These are phyloP conservation scores for Dinothrombium tinctorium DNA, from an alignment of 1,140 invertebrate genomes.

Conservation along the genomic window DNA sequence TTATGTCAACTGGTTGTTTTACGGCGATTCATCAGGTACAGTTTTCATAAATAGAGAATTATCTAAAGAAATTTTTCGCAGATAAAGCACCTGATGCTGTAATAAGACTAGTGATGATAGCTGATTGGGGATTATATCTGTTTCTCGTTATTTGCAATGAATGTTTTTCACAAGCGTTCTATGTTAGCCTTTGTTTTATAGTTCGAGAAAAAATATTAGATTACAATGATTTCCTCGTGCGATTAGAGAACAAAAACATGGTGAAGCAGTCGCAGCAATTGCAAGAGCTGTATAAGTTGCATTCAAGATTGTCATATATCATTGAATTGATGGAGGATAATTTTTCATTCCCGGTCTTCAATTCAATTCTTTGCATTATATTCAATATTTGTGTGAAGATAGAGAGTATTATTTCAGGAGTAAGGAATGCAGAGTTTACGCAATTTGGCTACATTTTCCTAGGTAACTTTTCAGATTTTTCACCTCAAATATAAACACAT, in stretches of 20 bases:
- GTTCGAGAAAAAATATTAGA: background rate
- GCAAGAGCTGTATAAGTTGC: background rate
- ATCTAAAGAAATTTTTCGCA: background rate
- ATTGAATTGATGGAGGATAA: background rate
- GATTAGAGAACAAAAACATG: background rate
- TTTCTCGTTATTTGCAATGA: constrained; percentile 2
- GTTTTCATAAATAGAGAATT: background rate
- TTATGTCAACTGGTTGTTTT: constrained; percentile 3
- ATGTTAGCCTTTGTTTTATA: background rate
- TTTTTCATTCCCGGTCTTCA: background rate
- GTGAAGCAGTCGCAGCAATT: background rate
- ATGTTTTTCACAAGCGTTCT: background rate
- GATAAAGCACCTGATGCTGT: background rate
- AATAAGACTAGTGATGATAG: background rate
- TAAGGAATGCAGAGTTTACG: background rate
- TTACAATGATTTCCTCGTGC: background rate
- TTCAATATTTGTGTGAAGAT: constrained; percentile 3
- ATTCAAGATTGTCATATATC: background rate
- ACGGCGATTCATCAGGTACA: background rate
- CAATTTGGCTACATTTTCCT: constrained; percentile 3
- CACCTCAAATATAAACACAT: background rate
- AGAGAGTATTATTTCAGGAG: background rate
- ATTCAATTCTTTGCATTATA: background rate
- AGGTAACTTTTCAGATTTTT: background rate
- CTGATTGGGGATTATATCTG: constrained; percentile 2